Evolutionary conservation across 2,797 vertebrate species (phyloP), one percentile per base, ranked within the genome.

Genomic region (Delichon dasypus): DNA sequence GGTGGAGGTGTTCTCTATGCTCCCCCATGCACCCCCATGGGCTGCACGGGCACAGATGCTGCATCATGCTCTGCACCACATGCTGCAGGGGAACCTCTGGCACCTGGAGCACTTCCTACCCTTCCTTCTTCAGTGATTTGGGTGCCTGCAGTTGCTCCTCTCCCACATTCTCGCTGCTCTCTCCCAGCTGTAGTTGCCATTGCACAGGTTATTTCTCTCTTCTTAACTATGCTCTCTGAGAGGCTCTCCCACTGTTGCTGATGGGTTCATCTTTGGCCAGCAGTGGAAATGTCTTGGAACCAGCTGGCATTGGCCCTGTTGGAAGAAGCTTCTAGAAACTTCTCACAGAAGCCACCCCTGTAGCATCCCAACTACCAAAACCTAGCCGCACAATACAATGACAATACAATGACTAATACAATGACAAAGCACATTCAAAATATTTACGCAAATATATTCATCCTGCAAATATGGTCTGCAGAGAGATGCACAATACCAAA

Each of bases 1-100:
- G 22, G 6, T 0, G 0, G 20, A 11, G 16, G 16, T 32, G 14
- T 36, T n/a, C 23, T 74, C 29, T 45, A 20, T 17, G 34, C 34
- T 76, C 22, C 29, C 10, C 17, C 16, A 2, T 17, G 17, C 9
- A 36, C 13, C 47, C 9, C 11, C 55, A 20, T 3, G 42, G 53
- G 45, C 71, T 67, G 65, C 64, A 72, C 34, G 18, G 11, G 5
- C 38, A 72, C 27, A 53, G 51, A 26, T 54, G 51, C 29, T 36
- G 78, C 72, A n/a, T 20, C 32, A 9, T 9, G 32, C 5, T 11
- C 29, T 64, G 16, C 17, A n/a, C 26, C 36, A 65, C 1, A 2
- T 1, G 6, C 21, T 65, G 26, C 51, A 89, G 27, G 15, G n/a
- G 8, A 89, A 71, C 25, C 38, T 74, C 26, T 2, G 11, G 10